A percentile compares a stretch with the other conserved stretches of the same genome.
phyloP scores from a whole-genome alignment of 1,140 invertebrate genomes.

The Halyomorpha halys region DNA sequence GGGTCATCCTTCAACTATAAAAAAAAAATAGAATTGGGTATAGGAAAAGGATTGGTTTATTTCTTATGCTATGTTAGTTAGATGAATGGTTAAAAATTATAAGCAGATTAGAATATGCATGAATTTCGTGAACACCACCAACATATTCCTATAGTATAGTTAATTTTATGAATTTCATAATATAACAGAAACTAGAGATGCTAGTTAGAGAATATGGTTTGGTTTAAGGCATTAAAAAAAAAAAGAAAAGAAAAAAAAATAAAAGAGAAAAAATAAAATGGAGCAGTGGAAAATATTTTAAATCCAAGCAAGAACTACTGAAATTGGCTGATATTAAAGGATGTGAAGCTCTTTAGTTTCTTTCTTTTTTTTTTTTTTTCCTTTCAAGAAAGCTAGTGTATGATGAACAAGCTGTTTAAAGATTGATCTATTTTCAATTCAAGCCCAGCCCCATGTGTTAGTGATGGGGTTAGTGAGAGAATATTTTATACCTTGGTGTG shows the following conservation, averaged over 20 bases:
- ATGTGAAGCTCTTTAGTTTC: too few species aligned
- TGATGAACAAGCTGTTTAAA: conserved; percentile 15
- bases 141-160: too few species aligned
- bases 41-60: too few species aligned
- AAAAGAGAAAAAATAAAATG: background rate
- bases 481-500: conserved; percentile 29
- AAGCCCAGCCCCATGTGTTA: conserved; percentile 27
- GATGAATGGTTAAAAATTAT: too few species aligned
- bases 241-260: background rate
- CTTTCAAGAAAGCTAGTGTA: background rate
- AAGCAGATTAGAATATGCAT: too few species aligned
- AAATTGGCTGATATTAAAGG: conserved; percentile 6
- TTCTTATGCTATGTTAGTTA: too few species aligned
- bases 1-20: too few species aligned
- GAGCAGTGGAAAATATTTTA: background rate
- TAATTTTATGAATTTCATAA: too few species aligned
- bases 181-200: background rate
- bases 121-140: too few species aligned
- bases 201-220: background rate
- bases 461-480: conserved; percentile 23
- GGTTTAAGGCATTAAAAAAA: background rate
- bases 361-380: too few species aligned
- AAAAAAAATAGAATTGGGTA: too few species aligned
- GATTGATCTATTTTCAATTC: conserved; percentile 22
- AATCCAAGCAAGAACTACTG: conserved; percentile 5